These are phyloP conservation scores for Protobothrops mucrosquamatus DNA, from an alignment of 2,113 vertebrate species.

Conservation along the genomic window DNA sequence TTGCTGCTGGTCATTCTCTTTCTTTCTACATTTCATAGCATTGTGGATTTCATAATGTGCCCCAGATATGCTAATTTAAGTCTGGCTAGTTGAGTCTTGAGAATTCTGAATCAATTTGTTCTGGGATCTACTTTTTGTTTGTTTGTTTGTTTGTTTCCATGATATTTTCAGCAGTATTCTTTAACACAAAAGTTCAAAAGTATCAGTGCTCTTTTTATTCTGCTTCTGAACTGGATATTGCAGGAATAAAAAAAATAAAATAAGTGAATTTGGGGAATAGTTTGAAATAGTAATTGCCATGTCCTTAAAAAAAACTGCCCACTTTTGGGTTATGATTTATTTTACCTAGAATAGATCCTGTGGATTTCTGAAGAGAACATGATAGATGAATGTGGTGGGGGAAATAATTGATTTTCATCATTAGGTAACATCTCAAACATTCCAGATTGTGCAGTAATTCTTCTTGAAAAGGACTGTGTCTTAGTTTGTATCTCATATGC, in stretches of 20 bases:
- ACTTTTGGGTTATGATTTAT: not conserved
- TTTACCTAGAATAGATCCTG: not conserved
- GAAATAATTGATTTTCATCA: not conserved
- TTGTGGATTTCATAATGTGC: not conserved
- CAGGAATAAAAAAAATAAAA: not conserved
- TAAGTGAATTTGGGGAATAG: not conserved
- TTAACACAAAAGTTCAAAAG: not conserved
- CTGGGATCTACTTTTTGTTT: not conserved
- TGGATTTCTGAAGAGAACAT: not conserved
- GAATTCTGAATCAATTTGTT: not conserved
- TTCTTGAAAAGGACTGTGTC: not conserved
- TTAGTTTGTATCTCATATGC: not conserved
- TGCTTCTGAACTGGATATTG: not conserved
- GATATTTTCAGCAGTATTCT: not conserved
- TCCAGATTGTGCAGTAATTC: not conserved
- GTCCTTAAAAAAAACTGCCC: not conserved
- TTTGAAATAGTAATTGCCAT: not conserved
- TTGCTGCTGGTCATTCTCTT: not conserved
- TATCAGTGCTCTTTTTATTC: not conserved
- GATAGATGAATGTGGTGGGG: not conserved
- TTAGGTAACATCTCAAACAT: not conserved
- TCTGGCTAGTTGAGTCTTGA: not conserved
- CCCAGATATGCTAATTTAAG: not conserved
- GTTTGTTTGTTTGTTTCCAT: not conserved
- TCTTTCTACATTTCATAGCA: not conserved